Percentiles rank a stretch among this genome's conserved stretches.
These are phyloP conservation scores for Suricata suricatta DNA, from an alignment of 2,113 vertebrate species.

Conservation along the genomic window DNA sequence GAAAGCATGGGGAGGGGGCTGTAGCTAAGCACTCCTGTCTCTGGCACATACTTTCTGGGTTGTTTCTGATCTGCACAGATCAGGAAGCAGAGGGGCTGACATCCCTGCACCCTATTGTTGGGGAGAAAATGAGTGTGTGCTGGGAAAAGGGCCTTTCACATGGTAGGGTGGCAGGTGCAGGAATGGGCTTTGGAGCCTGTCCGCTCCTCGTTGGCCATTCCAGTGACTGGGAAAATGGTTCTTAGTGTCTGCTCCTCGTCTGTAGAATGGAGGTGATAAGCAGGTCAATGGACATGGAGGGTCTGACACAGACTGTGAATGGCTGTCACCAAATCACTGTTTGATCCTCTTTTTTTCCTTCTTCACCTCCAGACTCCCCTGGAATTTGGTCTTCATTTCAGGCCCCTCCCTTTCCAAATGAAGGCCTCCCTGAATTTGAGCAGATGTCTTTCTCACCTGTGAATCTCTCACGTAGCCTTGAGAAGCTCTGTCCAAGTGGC, in stretches of 20 bases:
- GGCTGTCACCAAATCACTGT: neutral
- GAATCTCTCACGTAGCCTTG: neutral
- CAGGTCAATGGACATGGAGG: neutral
- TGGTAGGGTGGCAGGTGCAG: neutral
- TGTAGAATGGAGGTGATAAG: neutral
- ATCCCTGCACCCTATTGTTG: neutral
- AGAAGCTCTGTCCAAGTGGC: rapidly evolving
- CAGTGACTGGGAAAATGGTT: neutral
- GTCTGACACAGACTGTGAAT: neutral
- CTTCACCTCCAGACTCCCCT: neutral
- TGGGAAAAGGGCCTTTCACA: neutral
- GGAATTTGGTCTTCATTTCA: neutral
- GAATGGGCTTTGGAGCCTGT: no score
- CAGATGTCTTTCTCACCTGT: neutral
- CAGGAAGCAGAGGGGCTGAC: neutral
- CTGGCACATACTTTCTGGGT: neutral
- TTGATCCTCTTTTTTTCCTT: neutral
- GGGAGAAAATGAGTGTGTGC: neutral
- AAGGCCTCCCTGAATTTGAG: neutral
- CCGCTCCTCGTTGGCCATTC: neutral
- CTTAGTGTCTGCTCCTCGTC: neutral
- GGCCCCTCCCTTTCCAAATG: neutral
- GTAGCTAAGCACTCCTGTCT: neutral
- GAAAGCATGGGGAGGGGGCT: rapidly evolving
- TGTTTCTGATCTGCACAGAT: neutral